Base-by-base conservation (phyloP, 1,140 invertebrate species). In the Platyscapa corneri region DNA sequence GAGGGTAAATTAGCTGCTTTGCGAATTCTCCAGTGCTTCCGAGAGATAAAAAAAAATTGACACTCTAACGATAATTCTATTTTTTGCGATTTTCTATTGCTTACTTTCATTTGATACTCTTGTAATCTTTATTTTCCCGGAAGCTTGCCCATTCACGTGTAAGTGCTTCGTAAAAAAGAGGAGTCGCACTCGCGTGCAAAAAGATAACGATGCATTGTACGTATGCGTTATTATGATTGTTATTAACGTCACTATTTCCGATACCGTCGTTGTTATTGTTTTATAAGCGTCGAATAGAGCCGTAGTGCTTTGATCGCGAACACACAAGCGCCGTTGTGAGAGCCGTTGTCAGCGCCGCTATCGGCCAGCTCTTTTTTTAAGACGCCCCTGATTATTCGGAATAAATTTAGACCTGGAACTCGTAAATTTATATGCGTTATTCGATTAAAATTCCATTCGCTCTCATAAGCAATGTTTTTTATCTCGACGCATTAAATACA, bases 1-100 rank as follows among this genome's bases (percentile, higher is more conserved):
- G 81, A 78, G 74, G 80, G 30, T 74, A 74, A 81, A 81, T 34
- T 74, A 53, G 84, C 82, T 82, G 65, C 70, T 83, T 39, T 39
- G n/a, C 80, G 30, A 46, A 32, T 74, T 67, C 74, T 64, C 76
- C 34, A 60, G 67, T n/a, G 70, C 84, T 75, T 81, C 53, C 74
- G 2, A 49, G 49, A 42, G 30, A 81, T 74, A 74, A 74, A 70
- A 74, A 70, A 60, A 84, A 74, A 23, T 78, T 75, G 46, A 82
- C 42, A 42, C n/a, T 42, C 72, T 76, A 42, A 78, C 60, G 83
- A 56, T 78, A 60, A 65, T 34, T 78, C 12, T 53, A 20, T 79
- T 67, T 77, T 77, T 78, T 76, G 1, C 37, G 20, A 37, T 67
- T 49, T 79, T 65, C 37, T 82, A 46, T 72, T 37, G 67, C 67